Evolutionary conservation across 2,797 vertebrate genomes (phyloP).

Genomic region (Myripristis jacobus): DNA sequence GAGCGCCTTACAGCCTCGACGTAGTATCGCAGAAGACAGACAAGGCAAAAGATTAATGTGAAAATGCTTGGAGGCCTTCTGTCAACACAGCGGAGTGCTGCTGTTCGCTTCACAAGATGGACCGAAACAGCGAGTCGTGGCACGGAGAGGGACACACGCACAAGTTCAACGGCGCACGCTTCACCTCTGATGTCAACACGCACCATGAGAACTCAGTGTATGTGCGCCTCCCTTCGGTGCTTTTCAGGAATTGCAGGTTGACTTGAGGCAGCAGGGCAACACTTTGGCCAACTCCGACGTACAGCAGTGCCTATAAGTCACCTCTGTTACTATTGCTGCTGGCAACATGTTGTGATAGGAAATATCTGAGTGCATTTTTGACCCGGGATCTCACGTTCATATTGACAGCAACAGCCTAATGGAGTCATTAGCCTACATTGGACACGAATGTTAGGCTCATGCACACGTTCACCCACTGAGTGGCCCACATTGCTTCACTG

Average conservation of each 20-base stretch:
- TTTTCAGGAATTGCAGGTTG: slow-evolving; percentile 56
- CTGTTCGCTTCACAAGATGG: slow-evolving; percentile 83
- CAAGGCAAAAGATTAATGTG: slow-evolving; percentile 55
- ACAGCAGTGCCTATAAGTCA: background rate
- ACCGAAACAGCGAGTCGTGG: slow-evolving; percentile 86
- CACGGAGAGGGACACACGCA: slow-evolving; percentile 82
- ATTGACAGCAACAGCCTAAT: background rate
- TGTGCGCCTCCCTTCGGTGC: slow-evolving; percentile 66
- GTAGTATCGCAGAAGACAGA: slow-evolving; percentile 59
- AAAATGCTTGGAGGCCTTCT: slow-evolving; percentile 57
- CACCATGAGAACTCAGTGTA: slow-evolving; percentile 40
- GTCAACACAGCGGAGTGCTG: slow-evolving; percentile 61
- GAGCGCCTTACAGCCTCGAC: slow-evolving; percentile 64
- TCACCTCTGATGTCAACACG: slow-evolving; percentile 86
- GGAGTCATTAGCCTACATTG: background rate
- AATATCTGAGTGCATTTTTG: background rate
- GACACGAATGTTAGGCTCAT: no score
- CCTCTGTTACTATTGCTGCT: no score
- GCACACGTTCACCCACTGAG: no score
- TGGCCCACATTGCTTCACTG: background rate
- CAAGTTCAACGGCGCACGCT: slow-evolving; percentile 78
- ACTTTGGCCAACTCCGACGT: slow-evolving; percentile 20
- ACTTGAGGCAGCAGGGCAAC: slow-evolving; percentile 10
- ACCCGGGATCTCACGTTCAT: background rate
- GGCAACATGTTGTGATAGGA: background rate